Conservation (phyloP, 2,113 vertebrate species). For the Panthera leo region DNA sequence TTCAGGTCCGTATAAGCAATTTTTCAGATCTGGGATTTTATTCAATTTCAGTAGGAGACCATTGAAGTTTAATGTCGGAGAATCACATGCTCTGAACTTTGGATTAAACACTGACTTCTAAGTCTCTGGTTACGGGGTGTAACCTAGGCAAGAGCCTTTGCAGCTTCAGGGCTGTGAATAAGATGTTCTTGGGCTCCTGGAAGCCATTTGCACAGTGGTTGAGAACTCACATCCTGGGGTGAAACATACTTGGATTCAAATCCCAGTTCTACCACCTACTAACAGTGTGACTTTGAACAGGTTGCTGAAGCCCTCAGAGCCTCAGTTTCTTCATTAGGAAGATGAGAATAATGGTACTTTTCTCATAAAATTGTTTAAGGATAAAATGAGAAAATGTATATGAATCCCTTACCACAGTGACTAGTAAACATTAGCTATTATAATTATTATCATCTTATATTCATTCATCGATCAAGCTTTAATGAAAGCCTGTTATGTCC, state of each 20-base stretch:
- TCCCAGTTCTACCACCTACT: neutral
- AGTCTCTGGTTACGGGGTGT: neutral
- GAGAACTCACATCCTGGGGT: neutral
- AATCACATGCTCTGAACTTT: neutral
- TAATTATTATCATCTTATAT: neutral
- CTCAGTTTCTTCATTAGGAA: neutral
- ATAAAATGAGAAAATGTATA: neutral
- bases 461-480: neutral
- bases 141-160: neutral
- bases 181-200: neutral
- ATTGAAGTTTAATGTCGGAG: neutral
- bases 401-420: neutral
- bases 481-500: neutral
- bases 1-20: neutral
- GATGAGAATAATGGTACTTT: neutral
- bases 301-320: neutral
- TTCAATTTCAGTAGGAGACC: neutral
- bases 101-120: neutral
- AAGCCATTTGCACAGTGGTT: neutral
- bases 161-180: neutral
- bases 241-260: neutral
- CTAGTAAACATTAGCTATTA: neutral
- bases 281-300: neutral
- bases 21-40: neutral
- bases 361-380: neutral